phyloP scores from a whole-genome alignment of 2,113 vertebrate genomes.

The Trematocara unimaculatum region DNA sequence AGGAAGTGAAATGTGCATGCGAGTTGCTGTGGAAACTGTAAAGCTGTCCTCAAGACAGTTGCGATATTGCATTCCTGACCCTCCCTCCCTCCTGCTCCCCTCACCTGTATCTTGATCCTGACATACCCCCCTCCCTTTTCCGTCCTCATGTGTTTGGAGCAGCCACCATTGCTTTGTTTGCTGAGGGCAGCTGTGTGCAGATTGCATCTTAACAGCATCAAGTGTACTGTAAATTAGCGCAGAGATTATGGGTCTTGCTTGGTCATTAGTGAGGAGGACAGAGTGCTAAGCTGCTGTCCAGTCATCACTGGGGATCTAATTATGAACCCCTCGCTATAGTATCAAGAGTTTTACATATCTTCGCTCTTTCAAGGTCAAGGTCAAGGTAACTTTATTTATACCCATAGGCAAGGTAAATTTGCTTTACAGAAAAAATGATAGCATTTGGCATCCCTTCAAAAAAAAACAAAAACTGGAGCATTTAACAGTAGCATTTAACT shows the following conservation, averaged over 20 bases:
- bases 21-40: constrained; percentile 70
- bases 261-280: constrained; percentile 10
- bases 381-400: no score
- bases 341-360: background rate
- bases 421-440: no score
- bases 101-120: background rate
- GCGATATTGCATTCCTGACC: constrained; percentile 22
- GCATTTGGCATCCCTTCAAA: no score
- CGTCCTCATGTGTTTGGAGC: background rate
- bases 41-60: constrained; percentile 34
- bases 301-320: background rate
- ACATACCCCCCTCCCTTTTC: background rate
- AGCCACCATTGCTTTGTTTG: background rate
- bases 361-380: background rate
- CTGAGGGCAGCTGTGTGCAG: constrained; percentile 7
- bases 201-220: background rate
- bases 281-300: background rate
- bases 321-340: background rate
- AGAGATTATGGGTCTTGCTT: constrained; percentile 23
- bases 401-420: no score
- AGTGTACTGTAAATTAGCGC: background rate
- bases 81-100: background rate
- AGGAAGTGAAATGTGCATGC: constrained; percentile 29
- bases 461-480: no score
- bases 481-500: background rate